Percentiles rank a stretch among this genome's conserved stretches.
Evolutionary conservation across 2,797 vertebrate species (phyloP).

Genomic region (Somateria mollissima): DNA sequence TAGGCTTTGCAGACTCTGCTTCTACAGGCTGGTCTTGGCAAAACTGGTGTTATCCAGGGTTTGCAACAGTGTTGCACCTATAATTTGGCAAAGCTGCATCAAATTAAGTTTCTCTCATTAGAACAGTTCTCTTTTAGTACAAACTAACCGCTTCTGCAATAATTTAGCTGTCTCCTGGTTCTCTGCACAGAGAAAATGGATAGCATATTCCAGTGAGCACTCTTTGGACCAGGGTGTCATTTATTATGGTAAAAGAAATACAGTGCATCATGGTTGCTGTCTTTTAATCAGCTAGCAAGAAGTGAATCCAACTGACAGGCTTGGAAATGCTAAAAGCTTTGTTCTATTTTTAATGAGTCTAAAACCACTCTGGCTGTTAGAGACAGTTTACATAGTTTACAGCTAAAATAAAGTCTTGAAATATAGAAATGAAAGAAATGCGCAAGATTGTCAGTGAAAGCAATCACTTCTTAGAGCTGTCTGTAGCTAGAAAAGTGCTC

Average conservation of each 20-base stretch:
- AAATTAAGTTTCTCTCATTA: background rate
- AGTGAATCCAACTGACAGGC: constrained; percentile 50
- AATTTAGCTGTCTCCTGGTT: background rate
- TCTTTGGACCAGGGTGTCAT: background rate
- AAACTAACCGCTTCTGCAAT: background rate
- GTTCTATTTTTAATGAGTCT: constrained; percentile 65
- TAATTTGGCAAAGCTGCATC: background rate
- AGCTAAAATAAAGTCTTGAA: constrained; percentile 30
- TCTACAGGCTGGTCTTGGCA: background rate
- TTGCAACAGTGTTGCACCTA: background rate
- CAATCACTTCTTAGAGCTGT: background rate
- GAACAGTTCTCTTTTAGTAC: background rate
- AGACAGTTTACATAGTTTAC: constrained; percentile 35
- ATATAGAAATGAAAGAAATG: background rate
- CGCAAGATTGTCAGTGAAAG: background rate
- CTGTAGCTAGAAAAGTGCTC: background rate
- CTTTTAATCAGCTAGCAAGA: constrained; percentile 50
- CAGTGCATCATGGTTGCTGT: background rate
- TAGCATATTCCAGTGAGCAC: background rate
- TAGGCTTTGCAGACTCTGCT: background rate
- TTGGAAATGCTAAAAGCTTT: constrained; percentile 63
- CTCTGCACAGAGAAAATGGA: background rate
- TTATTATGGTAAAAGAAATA: constrained; percentile 37
- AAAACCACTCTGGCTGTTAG: constrained; percentile 34
- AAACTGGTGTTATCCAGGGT: background rate